phyloP scores from a whole-genome alignment of 2,888 invertebrate genomes.

The Amblyteles armatorius region DNA sequence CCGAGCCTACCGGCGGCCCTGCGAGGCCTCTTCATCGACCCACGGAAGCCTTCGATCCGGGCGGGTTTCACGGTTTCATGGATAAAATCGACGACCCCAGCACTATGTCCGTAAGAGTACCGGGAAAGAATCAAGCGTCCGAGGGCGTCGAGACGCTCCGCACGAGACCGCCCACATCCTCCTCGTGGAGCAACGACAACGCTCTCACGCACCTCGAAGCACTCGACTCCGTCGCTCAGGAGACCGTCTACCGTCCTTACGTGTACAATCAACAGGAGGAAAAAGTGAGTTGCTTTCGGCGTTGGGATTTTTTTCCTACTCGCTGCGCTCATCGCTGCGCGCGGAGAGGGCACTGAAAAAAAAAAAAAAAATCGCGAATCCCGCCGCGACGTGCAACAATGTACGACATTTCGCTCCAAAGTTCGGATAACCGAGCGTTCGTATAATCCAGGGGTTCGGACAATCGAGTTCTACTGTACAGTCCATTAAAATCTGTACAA shows the following conservation, averaged over 20 bases:
- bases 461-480: too few species aligned
- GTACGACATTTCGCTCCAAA: too few species aligned
- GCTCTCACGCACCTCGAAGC: slow-evolving; percentile 67
- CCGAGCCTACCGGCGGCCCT: slow-evolving; percentile 53
- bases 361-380: too few species aligned
- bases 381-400: too few species aligned
- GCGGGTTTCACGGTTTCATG: slow-evolving; percentile 75
- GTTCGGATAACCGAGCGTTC: too few species aligned
- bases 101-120: slow-evolving; percentile 77
- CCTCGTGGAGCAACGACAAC: slow-evolving; percentile 77
- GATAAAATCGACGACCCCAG: slow-evolving; percentile 78
- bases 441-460: too few species aligned
- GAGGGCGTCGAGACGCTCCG: slow-evolving; percentile 70
- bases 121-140: slow-evolving; percentile 78
- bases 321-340: too few species aligned
- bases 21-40: slow-evolving; percentile 42
- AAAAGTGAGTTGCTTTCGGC: slow-evolving; percentile 59
- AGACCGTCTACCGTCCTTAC: slow-evolving; percentile 79
- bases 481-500: too few species aligned
- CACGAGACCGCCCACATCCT: slow-evolving; percentile 74
- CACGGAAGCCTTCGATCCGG: slow-evolving; percentile 58
- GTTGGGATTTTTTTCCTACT: background rate
- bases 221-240: slow-evolving; percentile 79
- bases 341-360: too few species aligned
- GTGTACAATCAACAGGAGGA: slow-evolving; percentile 69